phyloP scores from a whole-genome alignment of 2,113 vertebrate species.

The Xiphorhynchus elegans region DNA sequence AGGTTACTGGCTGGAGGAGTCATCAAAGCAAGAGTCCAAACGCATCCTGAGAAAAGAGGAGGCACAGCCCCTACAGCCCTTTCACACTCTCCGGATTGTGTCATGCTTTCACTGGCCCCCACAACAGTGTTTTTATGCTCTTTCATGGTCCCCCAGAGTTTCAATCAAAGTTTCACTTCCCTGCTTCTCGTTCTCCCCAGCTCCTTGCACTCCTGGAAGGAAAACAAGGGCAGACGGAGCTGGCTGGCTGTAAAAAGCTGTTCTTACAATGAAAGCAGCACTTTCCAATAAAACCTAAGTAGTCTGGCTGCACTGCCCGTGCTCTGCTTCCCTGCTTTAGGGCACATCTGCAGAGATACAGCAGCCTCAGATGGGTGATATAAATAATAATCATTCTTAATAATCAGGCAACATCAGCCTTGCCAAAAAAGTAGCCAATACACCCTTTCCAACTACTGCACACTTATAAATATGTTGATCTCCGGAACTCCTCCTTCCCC shows the following conservation, averaged over 20 bases:
- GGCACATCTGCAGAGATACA: slow-evolving; percentile 49
- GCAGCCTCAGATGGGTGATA: slow-evolving; percentile 24
- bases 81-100: not conserved
- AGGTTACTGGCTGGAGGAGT: not conserved
- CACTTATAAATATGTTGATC: not conserved
- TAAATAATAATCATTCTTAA: slow-evolving; percentile 29
- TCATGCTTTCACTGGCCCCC: not conserved
- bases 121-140: not conserved
- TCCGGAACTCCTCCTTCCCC: not conserved
- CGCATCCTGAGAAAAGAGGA: not conserved
- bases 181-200: not conserved
- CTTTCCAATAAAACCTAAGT: slow-evolving; percentile 46
- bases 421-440: slow-evolving; percentile 25
- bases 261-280: not conserved
- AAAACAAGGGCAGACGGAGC: slow-evolving; percentile 5
- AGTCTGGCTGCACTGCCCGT: not conserved
- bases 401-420: not conserved
- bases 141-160: not conserved
- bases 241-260: slow-evolving; percentile 34
- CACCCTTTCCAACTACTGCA: not conserved
- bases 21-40: not conserved
- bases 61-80: not conserved
- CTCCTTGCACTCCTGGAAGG: slow-evolving; percentile 14
- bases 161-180: slow-evolving; percentile 24
- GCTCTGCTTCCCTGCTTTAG: slow-evolving; percentile 37